Percentiles rank a stretch among this genome's conserved stretches.
Evolutionary conservation across 2,888 invertebrate species (phyloP).

Genomic region (Folsomia manolachei): DNA sequence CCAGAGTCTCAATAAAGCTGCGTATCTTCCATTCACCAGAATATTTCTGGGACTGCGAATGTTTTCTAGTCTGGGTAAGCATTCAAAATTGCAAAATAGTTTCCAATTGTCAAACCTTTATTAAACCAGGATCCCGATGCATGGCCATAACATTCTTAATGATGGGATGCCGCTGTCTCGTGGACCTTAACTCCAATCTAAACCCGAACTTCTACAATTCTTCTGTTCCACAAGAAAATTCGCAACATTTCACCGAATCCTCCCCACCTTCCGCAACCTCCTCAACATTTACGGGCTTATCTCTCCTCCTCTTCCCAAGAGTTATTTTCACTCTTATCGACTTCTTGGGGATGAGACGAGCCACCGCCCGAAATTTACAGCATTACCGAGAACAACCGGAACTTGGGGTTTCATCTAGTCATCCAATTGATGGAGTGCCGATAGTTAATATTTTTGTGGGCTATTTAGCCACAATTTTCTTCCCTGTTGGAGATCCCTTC

Average conservation of each 20-base stretch:
- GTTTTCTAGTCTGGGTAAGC: constrained; percentile 45
- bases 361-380: background rate
- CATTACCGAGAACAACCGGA: constrained; percentile 4
- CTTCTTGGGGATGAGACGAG: constrained; percentile 18
- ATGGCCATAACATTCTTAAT: constrained; percentile 41
- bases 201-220: background rate
- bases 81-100: background rate
- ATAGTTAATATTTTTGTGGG: constrained; percentile 30
- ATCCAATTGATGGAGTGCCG: background rate
- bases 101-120: background rate
- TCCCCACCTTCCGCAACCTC: background rate
- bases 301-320: constrained; percentile 33
- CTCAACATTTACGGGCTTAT: constrained; percentile 29
- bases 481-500: constrained; percentile 42
- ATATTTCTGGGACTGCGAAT: constrained; percentile 44
- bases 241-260: background rate
- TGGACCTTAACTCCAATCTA: background rate
- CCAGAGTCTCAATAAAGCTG: constrained; percentile 21
- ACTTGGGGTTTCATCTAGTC: constrained; percentile 11
- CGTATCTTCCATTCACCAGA: constrained; percentile 33
- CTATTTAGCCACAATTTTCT: constrained; percentile 43
- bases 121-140: constrained; percentile 36
- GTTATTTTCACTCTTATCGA: constrained; percentile 36
- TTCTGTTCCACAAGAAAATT: background rate
- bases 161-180: constrained; percentile 31